Evolutionary conservation across 2,888 invertebrate genomes (phyloP), one percentile per base, ranked within the genome.

Genomic region (Leptura quadrifasciata): DNA sequence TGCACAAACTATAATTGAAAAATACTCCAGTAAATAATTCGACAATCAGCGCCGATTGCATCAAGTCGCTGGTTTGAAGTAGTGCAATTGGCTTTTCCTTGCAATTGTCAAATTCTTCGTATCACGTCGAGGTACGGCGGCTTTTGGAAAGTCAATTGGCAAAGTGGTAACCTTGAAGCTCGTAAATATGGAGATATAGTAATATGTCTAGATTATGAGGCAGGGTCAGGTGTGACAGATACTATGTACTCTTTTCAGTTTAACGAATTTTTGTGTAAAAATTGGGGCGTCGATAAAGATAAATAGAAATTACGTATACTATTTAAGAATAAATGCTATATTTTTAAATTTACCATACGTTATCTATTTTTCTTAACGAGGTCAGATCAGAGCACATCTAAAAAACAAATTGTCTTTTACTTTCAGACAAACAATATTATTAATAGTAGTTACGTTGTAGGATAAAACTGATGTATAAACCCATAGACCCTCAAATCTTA

Each of bases 11-110:
- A 61, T 35, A 64, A 64, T 39, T 39, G 18, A 63, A 39, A 61
- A 61, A 64, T 57, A 57, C 39, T 35, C n/a, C 6, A 10, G 39
- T 20, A 64, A 64, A 47, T 64, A 64, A 64, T 64, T 39, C 63
- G 47, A 61, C 57, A 61, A 47, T 39, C 63, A 64, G 12, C 63
- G 18, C 35, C 1, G 63, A 64, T 64, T 64, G 20, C 63, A 64
- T 64, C 63, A 47, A 17, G 39, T 47, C 63, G 63, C 12, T 64
- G 17, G 63, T 64, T 64, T 64, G 18, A 64, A 64, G 21, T 47
- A 47, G 39, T 35, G 63, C 39, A 64, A 64, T 20, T 64, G 63
- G 20, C 63, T 64, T 64, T 64, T 64, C 63, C 63, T 18, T 64
- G 63, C 20, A 64, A 35, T 39, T 35, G 63, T 39, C 39, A 18